Conservation (phyloP, 92 coral and sea anemone species). For the Plumapathes pennacea region DNA sequence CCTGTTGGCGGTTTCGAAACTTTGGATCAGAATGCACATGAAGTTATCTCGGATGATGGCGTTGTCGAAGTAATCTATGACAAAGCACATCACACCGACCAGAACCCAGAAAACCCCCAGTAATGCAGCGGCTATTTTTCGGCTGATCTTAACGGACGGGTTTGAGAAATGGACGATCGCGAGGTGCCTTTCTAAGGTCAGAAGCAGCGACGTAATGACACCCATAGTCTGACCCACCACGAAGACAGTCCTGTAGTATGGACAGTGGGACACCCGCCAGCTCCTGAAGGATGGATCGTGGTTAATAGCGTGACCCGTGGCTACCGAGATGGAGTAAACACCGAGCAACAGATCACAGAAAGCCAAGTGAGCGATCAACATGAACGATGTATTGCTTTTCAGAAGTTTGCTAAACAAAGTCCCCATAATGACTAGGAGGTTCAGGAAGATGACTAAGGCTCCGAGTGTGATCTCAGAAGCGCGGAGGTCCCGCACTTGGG, state of each 20-base stretch:
- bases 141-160: slow-evolving; percentile 21
- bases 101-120: slow-evolving; percentile 15
- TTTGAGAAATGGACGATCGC: slow-evolving; percentile 57
- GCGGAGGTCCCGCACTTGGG: slow-evolving; percentile 5
- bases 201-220: slow-evolving; percentile 37
- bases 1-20: not conserved
- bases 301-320: slow-evolving; percentile 32
- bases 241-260: slow-evolving; percentile 38
- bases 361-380: slow-evolving; percentile 49
- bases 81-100: slow-evolving; percentile 10
- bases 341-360: slow-evolving; percentile 48
- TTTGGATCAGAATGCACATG: slow-evolving; percentile 46
- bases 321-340: slow-evolving; percentile 44
- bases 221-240: slow-evolving; percentile 52
- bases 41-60: slow-evolving; percentile 29
- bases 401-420: slow-evolving; percentile 15
- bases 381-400: slow-evolving; percentile 26
- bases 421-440: slow-evolving; percentile 25
- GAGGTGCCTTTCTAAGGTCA: slow-evolving; percentile 53
- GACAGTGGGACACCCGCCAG: slow-evolving; percentile 42
- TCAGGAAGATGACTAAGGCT: slow-evolving; percentile 21
- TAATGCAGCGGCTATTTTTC: not conserved
- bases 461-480: slow-evolving; percentile 36
- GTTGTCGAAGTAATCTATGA: slow-evolving; percentile 26
- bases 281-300: slow-evolving; percentile 11